These are phyloP conservation scores for Gymnocypris eckloni DNA, from an alignment of 2,797 vertebrate genomes.

Conservation along the genomic window DNA sequence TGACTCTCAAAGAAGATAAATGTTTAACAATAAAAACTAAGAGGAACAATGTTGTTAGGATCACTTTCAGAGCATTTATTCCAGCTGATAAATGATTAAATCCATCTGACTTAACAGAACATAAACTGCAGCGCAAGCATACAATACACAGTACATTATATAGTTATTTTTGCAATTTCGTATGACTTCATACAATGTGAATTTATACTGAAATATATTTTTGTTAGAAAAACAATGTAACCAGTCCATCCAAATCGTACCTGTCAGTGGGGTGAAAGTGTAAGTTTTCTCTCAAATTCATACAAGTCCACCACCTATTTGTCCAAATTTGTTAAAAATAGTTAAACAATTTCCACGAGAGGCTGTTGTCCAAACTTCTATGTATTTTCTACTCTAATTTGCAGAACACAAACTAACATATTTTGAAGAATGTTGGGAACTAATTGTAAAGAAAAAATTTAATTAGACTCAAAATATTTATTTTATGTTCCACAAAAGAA, in stretches of 20 bases:
- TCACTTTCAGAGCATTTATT: not conserved
- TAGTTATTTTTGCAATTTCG: not conserved
- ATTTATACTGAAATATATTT: not conserved
- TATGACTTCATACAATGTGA: too few species aligned
- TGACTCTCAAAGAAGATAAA: not conserved
- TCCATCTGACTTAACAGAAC: not conserved
- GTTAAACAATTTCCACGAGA: not conserved
- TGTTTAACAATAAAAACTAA: not conserved
- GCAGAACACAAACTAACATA: not conserved
- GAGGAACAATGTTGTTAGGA: not conserved
- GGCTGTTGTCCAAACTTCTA: not conserved
- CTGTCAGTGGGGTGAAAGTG: not conserved
- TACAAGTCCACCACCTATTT: not conserved
- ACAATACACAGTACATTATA: not conserved
- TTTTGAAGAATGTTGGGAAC: not conserved
- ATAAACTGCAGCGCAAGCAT: too few species aligned
- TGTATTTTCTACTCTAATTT: not conserved
- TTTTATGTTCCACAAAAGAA: not conserved
- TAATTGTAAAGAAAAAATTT: not conserved
- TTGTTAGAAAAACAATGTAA: not conserved
- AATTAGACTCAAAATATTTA: not conserved
- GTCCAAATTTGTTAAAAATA: not conserved
- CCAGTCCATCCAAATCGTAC: not conserved
- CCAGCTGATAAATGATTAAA: not conserved
- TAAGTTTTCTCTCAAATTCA: not conserved